These are phyloP conservation scores for Muscicapa striata DNA, from an alignment of 2,797 vertebrate genomes.

Conservation along the genomic window DNA sequence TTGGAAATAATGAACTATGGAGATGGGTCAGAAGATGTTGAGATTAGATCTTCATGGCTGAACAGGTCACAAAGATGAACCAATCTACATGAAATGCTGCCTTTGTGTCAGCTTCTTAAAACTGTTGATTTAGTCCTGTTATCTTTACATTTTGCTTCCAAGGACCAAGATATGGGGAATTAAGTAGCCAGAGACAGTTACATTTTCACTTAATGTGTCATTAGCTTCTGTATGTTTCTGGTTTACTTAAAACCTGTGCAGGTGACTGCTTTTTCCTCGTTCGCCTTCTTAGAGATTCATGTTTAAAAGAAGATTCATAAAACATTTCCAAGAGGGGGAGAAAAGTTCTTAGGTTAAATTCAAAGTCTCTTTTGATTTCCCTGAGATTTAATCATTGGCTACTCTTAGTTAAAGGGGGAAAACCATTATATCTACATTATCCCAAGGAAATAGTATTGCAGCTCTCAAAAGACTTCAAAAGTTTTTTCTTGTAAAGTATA, in stretches of 20 bases:
- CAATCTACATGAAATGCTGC: conserved; percentile 48
- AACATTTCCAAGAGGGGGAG: background rate
- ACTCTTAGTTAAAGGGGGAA: background rate
- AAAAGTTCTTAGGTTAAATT: background rate
- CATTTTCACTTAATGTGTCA: background rate
- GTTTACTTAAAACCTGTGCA: background rate
- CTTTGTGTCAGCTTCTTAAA: conserved; percentile 12
- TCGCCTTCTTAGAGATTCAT: background rate
- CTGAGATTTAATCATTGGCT: background rate
- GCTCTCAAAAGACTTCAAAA: background rate
- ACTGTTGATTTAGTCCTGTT: conserved; percentile 29
- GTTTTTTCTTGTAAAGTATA: background rate
- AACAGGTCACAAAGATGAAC: conserved; percentile 36
- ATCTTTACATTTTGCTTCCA: conserved; percentile 13
- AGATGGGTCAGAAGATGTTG: conserved; percentile 46
- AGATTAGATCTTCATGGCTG: conserved; percentile 61
- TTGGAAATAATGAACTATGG: conserved; percentile 67
- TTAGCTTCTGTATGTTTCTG: background rate
- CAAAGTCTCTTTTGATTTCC: conserved; percentile 11
- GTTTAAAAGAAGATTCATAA: conserved; percentile 28
- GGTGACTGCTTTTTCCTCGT: background rate
- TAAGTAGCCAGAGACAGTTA: background rate
- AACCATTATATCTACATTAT: background rate
- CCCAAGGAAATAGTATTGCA: background rate
- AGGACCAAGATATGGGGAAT: background rate